Conservation (phyloP, 2,888 invertebrate species). For the Coelinius sp. region DNA sequence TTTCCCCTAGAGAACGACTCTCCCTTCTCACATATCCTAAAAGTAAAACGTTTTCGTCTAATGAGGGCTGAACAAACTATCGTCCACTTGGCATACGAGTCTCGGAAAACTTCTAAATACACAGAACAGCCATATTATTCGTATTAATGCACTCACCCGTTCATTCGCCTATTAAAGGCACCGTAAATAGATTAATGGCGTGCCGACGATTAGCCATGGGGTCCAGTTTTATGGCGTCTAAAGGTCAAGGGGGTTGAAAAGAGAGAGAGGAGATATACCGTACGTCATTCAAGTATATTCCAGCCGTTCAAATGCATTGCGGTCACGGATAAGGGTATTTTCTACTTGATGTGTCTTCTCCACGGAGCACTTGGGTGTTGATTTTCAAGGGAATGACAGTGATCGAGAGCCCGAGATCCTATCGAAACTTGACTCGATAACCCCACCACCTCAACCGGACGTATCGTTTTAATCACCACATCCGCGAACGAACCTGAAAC, state of each 20-base stretch:
- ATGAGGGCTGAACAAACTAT: slow-evolving; percentile 5
- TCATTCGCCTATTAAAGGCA: slow-evolving; percentile 52
- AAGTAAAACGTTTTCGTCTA: background rate
- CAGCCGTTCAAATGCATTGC: background rate
- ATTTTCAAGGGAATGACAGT: slow-evolving; percentile 56
- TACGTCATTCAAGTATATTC: background rate
- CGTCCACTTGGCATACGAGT: background rate
- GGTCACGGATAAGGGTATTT: slow-evolving; percentile 27
- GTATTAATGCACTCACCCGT: slow-evolving; percentile 31
- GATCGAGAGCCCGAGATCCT: slow-evolving; percentile 63
- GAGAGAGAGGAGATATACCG: slow-evolving; percentile 9
- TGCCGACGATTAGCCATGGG: slow-evolving; percentile 52
- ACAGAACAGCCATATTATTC: slow-evolving; percentile 11
- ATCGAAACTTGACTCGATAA: slow-evolving; percentile 50
- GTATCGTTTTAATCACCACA: slow-evolving; percentile 68
- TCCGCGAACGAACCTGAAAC: slow-evolving; percentile 55
- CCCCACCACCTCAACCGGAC: slow-evolving; percentile 65
- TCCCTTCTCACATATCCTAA: background rate
- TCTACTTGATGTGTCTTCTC: slow-evolving; percentile 7
- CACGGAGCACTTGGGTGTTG: slow-evolving; percentile 16
- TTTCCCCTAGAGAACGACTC: background rate
- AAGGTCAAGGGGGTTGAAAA: slow-evolving; percentile 45
- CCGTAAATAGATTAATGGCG: slow-evolving; percentile 59
- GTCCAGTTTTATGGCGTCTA: slow-evolving; percentile 46
- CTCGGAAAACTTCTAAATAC: background rate